Conservation (phyloP, 2,888 invertebrate species). For the Plagiodera versicolora region DNA sequence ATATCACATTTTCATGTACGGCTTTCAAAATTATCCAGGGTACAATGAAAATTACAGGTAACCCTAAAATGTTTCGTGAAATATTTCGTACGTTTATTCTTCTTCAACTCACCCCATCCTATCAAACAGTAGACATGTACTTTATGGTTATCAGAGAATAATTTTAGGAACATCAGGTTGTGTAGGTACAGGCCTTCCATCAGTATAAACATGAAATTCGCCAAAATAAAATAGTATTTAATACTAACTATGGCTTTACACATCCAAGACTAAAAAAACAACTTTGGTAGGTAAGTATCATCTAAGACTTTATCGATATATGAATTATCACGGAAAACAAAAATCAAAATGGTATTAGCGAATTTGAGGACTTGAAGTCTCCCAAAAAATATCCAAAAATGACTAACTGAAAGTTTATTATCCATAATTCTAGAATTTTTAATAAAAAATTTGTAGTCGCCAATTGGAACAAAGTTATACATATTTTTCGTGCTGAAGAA, state of each 20-base stretch:
- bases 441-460: too few species aligned
- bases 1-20: constrained; percentile 58
- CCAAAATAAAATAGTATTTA: constrained; percentile 66
- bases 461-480: too few species aligned
- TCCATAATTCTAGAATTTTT: too few species aligned
- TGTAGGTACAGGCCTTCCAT: constrained; percentile 73
- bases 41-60: constrained; percentile 61
- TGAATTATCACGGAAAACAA: too few species aligned
- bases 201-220: constrained; percentile 70
- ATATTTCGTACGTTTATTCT: too few species aligned
- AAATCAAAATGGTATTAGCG: too few species aligned
- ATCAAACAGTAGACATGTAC: constrained; percentile 62
- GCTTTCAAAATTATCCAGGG: constrained; percentile 62
- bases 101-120: constrained; percentile 65
- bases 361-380: too few species aligned
- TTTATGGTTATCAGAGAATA: constrained; percentile 64
- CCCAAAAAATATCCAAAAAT: too few species aligned
- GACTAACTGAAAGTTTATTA: too few species aligned
- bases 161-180: constrained; percentile 66
- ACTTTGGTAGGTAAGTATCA: too few species aligned
- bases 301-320: too few species aligned
- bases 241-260: constrained; percentile 65
- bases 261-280: constrained; percentile 59
- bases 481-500: too few species aligned
- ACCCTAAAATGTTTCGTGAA: constrained; percentile 55